Conservation (phyloP, 2,888 invertebrate species). For the Cacoxenus indagator region DNA sequence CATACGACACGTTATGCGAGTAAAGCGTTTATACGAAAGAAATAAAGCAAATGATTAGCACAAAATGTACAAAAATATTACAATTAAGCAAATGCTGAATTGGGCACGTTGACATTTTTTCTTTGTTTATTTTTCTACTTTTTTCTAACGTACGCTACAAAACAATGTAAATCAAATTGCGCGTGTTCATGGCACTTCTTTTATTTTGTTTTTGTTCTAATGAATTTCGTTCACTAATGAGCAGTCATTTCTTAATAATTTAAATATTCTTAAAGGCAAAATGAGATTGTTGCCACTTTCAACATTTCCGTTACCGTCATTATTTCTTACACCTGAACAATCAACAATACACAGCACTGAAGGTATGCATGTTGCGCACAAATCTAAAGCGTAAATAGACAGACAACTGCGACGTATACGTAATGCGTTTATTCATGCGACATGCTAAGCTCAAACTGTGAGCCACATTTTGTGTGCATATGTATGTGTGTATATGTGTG, state of each 20-base stretch:
- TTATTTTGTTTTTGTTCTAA: neutral
- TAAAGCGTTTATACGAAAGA: neutral
- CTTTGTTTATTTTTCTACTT: conserved; percentile 25
- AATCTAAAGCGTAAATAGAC: neutral
- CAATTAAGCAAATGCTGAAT: neutral
- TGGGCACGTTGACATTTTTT: conserved; percentile 32
- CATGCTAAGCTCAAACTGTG: no score
- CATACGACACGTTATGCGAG: neutral
- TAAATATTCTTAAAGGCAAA: no score
- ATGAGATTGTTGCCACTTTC: no score
- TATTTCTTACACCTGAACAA: neutral
- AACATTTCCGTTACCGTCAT: neutral
- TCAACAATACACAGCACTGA: neutral
- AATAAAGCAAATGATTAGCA: neutral
- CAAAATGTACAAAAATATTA: conserved; percentile 10
- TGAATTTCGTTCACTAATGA: neutral
- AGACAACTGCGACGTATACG: neutral
- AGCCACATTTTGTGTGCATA: neutral
- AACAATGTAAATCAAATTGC: conserved; percentile 37
- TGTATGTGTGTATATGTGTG: neutral
- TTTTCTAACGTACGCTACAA: no score
- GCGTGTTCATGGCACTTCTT: conserved; percentile 6
- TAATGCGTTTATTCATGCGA: neutral
- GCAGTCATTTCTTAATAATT: no score
- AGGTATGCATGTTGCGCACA: neutral